Percentiles rank a stretch among this genome's conserved stretches.
Evolutionary conservation across 2,888 invertebrate species (phyloP).

Genomic region (Leucophenga montana): DNA sequence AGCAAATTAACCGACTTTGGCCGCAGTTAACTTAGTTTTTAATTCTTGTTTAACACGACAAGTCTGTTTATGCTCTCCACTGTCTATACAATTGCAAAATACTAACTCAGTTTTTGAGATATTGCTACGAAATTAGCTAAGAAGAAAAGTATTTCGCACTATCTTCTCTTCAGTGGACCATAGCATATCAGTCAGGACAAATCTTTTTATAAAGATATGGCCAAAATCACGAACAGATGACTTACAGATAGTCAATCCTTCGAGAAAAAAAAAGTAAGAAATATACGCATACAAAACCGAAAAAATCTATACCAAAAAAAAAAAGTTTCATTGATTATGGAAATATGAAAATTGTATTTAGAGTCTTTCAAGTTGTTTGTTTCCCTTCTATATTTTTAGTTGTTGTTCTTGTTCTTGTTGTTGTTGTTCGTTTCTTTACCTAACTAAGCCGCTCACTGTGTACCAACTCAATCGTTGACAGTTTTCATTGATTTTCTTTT

Average conservation of each 20-base stretch:
- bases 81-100: too few relatives aligned
- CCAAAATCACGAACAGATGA: background rate
- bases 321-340: conserved; percentile 61
- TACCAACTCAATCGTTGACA: background rate
- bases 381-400: conserved; percentile 14
- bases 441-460: too few relatives aligned
- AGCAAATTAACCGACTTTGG: too few relatives aligned
- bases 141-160: too few relatives aligned
- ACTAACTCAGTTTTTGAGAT: too few relatives aligned
- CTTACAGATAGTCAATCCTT: conserved; percentile 38
- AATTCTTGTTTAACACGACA: too few relatives aligned
- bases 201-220: background rate
- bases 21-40: too few relatives aligned
- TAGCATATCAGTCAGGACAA: background rate
- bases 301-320: background rate
- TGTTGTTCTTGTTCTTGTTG: background rate
- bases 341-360: conserved; percentile 47
- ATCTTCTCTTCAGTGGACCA: too few relatives aligned
- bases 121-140: too few relatives aligned
- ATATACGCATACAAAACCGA: background rate
- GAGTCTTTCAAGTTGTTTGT: conserved; percentile 44
- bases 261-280: background rate
- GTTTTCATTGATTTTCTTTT: conserved; percentile 32
- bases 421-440: background rate
- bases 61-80: too few relatives aligned